phyloP scores from a whole-genome alignment of 1,140 invertebrate species.

The Alviniconcha marisindica region DNA sequence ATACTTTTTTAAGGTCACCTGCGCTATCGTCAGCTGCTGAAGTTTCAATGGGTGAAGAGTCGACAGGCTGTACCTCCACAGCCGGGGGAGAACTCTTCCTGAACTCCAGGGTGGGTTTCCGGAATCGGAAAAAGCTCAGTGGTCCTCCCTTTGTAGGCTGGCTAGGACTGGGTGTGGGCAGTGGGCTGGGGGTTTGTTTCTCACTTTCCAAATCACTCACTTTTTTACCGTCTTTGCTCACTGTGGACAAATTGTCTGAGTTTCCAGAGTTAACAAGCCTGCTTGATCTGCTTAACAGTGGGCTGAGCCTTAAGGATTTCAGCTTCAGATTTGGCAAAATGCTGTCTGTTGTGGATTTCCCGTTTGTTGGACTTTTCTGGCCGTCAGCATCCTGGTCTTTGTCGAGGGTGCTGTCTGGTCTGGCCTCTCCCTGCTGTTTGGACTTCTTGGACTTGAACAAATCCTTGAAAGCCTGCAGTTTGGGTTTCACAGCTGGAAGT shows the following conservation, averaged over 20 bases:
- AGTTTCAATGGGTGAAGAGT: background rate
- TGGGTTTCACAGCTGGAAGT: conserved; percentile 14
- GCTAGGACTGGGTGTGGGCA: conserved; percentile 25
- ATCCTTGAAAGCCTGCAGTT: conserved; percentile 23
- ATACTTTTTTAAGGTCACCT: too few species aligned
- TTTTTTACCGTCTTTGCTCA: background rate
- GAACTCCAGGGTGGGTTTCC: conserved; percentile 24
- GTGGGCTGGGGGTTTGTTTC: conserved; percentile 16
- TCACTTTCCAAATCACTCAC: background rate
- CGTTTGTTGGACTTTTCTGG: background rate
- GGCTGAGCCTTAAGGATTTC: conserved; percentile 31
- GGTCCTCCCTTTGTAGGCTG: conserved; percentile 32
- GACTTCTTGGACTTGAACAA: conserved; percentile 36
- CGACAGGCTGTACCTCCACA: background rate
- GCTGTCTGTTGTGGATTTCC: background rate
- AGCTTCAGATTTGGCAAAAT: background rate
- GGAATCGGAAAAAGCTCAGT: conserved; percentile 25
- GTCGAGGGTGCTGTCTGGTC: background rate
- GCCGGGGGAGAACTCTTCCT: conserved; percentile 21
- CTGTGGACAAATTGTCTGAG: background rate
- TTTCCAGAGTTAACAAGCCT: background rate
- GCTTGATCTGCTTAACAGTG: conserved; percentile 18
- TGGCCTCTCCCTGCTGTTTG: conserved; percentile 2
- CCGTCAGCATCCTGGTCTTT: background rate
- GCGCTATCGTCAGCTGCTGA: background rate